A percentile compares a stretch with the other conserved stretches of the same genome.
These are phyloP conservation scores for Sander vitreus DNA, from an alignment of 2,113 vertebrate genomes.

Conservation along the genomic window DNA sequence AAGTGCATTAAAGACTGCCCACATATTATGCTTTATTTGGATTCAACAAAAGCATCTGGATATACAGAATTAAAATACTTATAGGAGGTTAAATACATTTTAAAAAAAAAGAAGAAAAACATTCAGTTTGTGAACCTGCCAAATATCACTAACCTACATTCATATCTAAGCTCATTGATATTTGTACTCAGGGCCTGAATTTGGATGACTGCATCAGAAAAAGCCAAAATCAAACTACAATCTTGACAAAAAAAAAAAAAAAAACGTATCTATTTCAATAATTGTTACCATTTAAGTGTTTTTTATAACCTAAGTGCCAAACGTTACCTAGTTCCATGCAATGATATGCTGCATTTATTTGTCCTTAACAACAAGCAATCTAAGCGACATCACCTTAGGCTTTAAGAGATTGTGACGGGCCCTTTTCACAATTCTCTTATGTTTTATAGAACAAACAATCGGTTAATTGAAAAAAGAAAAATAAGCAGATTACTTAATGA, in stretches of 20 bases:
- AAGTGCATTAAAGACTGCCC: conserved; percentile 12
- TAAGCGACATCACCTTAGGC: background rate
- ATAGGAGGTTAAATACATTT: background rate
- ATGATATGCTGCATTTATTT: background rate
- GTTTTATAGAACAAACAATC: background rate
- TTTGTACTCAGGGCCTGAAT: background rate
- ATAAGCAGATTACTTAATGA: background rate
- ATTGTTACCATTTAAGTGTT: background rate
- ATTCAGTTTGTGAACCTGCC: background rate
- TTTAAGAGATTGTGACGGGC: background rate
- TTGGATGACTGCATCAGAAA: background rate
- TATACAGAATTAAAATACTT: background rate
- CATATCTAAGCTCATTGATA: background rate
- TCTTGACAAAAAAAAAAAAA: background rate
- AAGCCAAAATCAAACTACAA: background rate
- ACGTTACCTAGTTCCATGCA: background rate
- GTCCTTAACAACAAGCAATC: background rate
- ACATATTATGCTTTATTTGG: background rate
- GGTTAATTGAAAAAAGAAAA: background rate
- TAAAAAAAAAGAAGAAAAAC: background rate
- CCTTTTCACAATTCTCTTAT: background rate
- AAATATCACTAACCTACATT: background rate
- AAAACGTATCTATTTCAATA: background rate
- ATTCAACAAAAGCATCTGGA: background rate
- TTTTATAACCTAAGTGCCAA: background rate